These are phyloP conservation scores for Crypturellus undulatus DNA, from an alignment of 2,113 vertebrate species.

Conservation along the genomic window DNA sequence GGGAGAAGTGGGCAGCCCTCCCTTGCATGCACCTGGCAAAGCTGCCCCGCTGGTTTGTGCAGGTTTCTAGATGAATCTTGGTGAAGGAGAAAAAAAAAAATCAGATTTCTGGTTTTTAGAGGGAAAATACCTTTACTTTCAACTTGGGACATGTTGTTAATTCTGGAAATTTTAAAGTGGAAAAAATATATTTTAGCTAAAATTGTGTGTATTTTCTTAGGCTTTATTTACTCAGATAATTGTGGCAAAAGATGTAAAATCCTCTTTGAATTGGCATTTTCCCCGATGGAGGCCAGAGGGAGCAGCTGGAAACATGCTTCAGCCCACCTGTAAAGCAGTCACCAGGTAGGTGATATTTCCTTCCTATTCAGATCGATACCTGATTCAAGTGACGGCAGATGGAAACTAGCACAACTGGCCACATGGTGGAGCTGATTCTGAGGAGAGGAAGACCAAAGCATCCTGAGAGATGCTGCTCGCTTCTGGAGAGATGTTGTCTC, in stretches of 20 bases:
- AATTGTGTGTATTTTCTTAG: background rate
- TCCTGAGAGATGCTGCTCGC: background rate
- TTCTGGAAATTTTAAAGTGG: background rate
- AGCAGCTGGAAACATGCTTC: background rate
- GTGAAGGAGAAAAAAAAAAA: background rate
- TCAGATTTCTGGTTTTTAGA: background rate
- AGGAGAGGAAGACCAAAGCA: background rate
- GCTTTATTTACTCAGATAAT: background rate
- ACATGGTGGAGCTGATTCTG: conserved; percentile 19
- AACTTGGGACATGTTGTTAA: background rate
- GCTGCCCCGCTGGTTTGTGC: background rate
- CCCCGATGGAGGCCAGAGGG: background rate
- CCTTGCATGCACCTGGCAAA: background rate
- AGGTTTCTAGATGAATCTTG: background rate
- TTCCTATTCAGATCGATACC: rapidly evolving
- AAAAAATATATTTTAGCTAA: background rate
- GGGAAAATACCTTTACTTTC: background rate
- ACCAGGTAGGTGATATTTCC: too few species aligned
- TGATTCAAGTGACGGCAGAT: background rate
- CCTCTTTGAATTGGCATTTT: background rate
- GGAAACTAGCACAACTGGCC: background rate
- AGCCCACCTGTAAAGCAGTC: background rate
- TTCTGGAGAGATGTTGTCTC: background rate
- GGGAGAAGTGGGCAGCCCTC: background rate
- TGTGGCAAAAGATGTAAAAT: background rate